Evolutionary conservation across 1,140 invertebrate species (phyloP).

Genomic region (Chironomus tepperi): DNA sequence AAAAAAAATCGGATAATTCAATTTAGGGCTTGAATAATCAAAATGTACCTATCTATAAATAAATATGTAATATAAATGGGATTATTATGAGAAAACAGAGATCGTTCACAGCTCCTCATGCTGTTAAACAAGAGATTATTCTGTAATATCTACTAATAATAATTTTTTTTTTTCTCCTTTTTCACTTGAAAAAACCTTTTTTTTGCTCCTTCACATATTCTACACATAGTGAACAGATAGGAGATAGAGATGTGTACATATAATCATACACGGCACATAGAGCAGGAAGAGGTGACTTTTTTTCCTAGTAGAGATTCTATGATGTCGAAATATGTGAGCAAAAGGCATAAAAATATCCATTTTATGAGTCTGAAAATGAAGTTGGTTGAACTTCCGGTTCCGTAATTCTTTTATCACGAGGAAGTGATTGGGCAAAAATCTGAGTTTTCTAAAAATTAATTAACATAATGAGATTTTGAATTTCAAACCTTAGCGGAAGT

Average conservation of each 20-base stretch:
- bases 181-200: not conserved
- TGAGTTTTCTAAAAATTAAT: too few species aligned
- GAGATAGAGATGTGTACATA: not conserved
- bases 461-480: too few species aligned
- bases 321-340: too few species aligned
- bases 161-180: not conserved
- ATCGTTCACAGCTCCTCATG: not conserved
- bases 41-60: not conserved
- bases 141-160: not conserved
- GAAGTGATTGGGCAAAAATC: too few species aligned
- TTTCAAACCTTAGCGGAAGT: too few species aligned
- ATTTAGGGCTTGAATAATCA: not conserved
- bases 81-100: slow-evolving; percentile 6
- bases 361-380: too few species aligned
- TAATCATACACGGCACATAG: too few species aligned
- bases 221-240: not conserved
- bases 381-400: too few species aligned
- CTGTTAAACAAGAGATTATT: slow-evolving; percentile 2
- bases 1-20: not conserved
- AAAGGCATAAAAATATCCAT: too few species aligned
- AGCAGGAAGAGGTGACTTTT: too few species aligned
- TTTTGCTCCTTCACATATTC: not conserved
- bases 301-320: too few species aligned
- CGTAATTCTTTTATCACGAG: too few species aligned
- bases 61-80: not conserved